phyloP scores from a whole-genome alignment of 2,888 invertebrate species.

The Dorcus parallelipipedus region DNA sequence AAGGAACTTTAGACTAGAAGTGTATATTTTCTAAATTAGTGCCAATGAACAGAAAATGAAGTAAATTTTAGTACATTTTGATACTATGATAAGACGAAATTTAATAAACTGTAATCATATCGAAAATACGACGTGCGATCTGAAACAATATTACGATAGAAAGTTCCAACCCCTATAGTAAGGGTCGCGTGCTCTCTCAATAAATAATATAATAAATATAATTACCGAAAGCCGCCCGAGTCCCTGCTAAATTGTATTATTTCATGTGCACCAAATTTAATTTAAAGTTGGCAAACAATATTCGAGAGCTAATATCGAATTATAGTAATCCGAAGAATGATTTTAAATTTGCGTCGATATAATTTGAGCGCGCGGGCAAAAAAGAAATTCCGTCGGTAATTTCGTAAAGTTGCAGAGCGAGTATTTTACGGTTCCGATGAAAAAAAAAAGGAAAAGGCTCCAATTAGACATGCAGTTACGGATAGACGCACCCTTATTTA shows the following conservation, averaged over 20 bases:
- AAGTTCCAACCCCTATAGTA: background rate
- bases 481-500: slow-evolving; percentile 12
- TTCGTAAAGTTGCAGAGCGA: background rate
- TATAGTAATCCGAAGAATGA: slow-evolving; percentile 27
- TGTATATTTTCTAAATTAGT: too few relatives aligned
- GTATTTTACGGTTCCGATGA: background rate
- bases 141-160: background rate
- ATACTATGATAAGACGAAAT: too few relatives aligned
- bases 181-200: slow-evolving; percentile 27
- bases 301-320: slow-evolving; percentile 34
- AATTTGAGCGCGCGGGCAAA: background rate
- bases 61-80: too few relatives aligned
- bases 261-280: slow-evolving; percentile 39
- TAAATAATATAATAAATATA: slow-evolving; percentile 39
- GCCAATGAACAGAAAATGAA: too few relatives aligned
- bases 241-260: slow-evolving; percentile 36
- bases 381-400: background rate
- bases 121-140: too few relatives aligned
- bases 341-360: slow-evolving; percentile 12
- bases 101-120: too few relatives aligned
- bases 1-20: too few relatives aligned
- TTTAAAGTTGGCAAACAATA: slow-evolving; percentile 35
- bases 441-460: background rate
- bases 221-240: slow-evolving; percentile 30
- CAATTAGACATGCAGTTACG: slow-evolving; percentile 1